A percentile compares a stretch with the other conserved stretches of the same genome.
These are phyloP conservation scores for Chirona hameri DNA, from an alignment of 2,888 invertebrate species.

Conservation along the genomic window DNA sequence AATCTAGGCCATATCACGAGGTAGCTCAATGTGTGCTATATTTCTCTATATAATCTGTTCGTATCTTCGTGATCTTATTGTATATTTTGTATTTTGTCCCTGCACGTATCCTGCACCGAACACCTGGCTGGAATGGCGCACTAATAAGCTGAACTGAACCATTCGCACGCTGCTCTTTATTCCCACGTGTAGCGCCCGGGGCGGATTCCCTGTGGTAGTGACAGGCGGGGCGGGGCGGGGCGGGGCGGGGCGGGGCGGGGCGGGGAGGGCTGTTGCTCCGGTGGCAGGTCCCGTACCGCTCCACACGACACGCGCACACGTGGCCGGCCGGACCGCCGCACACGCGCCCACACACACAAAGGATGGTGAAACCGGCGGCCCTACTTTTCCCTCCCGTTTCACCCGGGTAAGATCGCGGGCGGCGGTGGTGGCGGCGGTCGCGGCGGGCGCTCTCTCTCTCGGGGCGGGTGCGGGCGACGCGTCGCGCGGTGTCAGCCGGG, in stretches of 20 bases:
- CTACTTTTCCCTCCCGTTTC: constrained; percentile 24
- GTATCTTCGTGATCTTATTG: too few relatives aligned
- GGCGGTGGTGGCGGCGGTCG: neutral
- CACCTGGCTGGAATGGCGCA: too few relatives aligned
- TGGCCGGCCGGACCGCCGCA: neutral
- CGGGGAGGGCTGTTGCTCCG: neutral
- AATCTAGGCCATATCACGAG: too few relatives aligned
- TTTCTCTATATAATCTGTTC: too few relatives aligned
- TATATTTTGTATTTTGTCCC: too few relatives aligned
- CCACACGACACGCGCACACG: neutral
- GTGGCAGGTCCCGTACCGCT: neutral
- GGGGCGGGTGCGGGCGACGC: neutral
- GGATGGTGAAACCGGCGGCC: constrained; percentile 22
- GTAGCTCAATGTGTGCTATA: too few relatives aligned
- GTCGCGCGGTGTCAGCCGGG: neutral
- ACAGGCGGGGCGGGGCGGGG: neutral
- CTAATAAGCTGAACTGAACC: too few relatives aligned
- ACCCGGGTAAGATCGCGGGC: neutral
- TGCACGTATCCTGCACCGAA: too few relatives aligned
- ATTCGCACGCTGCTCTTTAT: too few relatives aligned
- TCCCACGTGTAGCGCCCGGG: neutral
- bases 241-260: neutral
- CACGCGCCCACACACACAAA: neutral
- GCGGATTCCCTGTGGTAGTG: neutral
- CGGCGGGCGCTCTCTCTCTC: neutral